Evolutionary conservation across 2,888 invertebrate species (phyloP), one percentile per base, ranked within the genome.

Genomic region (Oegoconia quadripuncta): DNA sequence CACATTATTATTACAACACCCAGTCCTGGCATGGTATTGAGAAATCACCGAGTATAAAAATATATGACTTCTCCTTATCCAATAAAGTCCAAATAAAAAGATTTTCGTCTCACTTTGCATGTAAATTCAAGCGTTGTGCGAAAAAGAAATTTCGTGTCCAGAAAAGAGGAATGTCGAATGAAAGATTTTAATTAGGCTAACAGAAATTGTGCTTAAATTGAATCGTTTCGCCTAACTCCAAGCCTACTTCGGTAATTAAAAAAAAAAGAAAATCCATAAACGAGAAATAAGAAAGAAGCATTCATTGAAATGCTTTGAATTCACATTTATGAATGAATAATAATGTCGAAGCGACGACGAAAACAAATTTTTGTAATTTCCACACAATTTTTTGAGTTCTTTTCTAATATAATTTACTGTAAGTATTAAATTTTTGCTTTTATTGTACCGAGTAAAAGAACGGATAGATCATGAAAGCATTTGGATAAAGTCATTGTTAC

Each of bases 111-210:
- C 36, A 36, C 29, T 29, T 36, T 28, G 29, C 29, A 28, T 29
- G 36, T 48, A 58, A 52, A 59, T 46, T 7, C 22, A 18, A 23
- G 32, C 25, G 15, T 13, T 23, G 30, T 3, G 22, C 15, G n/a
- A 34, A 18, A 27, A 34, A 27, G 13, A 5, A 34, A 27, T 12
- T 25, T 16, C 27, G n/a, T 17, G 11, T 3, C 16, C 11, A 18
- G 31, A 31, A 23, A 26, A 12, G 27, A 16, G 27, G 11, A 30
- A 27, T n/a, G 20, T 3, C 27, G 16, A 32, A 36, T 23, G 11
- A 41, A 41, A 36, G 36, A 41, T 41, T 41, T 41, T 36, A 41
- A 41, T 41, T 36, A 32, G 18, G 20, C 35, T 27, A 22, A 9
- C 35, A 33, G 25, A 14, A 40, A 32, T 32, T 26, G 31, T 31